Evolutionary conservation across 64 coral and sea anemone genomes (phyloP), one percentile per base, ranked within the genome.

Genomic region (Pachyseris speciosa): DNA sequence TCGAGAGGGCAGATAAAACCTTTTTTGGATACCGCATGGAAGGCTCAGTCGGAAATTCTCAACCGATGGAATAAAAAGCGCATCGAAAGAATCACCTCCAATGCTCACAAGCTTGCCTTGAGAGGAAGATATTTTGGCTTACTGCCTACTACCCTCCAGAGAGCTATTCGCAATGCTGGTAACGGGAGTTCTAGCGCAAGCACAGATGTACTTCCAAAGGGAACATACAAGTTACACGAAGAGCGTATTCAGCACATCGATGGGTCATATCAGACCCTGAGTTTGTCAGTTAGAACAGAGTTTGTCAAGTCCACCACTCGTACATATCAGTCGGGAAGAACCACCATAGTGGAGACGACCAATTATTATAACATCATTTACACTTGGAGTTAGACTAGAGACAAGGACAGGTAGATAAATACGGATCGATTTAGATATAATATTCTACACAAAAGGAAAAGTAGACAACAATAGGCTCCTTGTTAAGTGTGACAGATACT

Each of bases 201-300:
- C 26, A 81, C 6, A 31, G 15, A 52, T 22, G 50, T 51, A 9
- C 29, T 81, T 36, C 49, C 49, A 20, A 29, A 7, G 43, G 77
- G 77, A 29, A 81, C 77, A 2, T 81, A 61, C 77, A 81, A 81
- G 16, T 17, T 60, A 41, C 77, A 81, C 17, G 77, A 81, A 27
- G 50, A 59, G 36, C 42, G 51, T 9, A 59, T 81, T 15, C 8
- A 37, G 34, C 51, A 28, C 22, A 24, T 57, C 10, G 29, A 81
- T 34, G 77, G 77, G 1, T 29, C 22, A 34, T 59, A 32, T 58
- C 50, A 36, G n/a, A 51, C 50, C 28, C 26, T 59, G 31, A 27
- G 8, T 81, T 52, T 81, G 28, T 81, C 77, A 2, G 77, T 81
- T 5, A 81, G 28, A 51, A 81, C 28, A 38, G 77, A 81, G 48